Evolutionary conservation across 2,797 vertebrate genomes (phyloP).

Genomic region (Notolepis coatsorum): DNA sequence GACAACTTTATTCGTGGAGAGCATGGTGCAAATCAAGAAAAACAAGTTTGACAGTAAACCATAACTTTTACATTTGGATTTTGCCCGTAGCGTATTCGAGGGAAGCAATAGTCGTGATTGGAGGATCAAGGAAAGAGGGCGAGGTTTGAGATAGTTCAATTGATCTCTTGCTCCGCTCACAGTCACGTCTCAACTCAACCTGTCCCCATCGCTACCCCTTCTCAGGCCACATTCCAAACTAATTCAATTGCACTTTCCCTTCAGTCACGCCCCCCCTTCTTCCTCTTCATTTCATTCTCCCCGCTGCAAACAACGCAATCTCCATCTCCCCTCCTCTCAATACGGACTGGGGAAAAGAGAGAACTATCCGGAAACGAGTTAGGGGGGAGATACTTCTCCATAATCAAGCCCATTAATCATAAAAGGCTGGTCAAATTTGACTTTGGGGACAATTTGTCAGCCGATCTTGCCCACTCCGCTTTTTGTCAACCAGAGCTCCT

Average conservation of each 20-base stretch:
- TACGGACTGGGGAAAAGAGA: constrained; percentile 22
- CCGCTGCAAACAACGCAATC: constrained; percentile 44
- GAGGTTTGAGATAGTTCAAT: constrained; percentile 9
- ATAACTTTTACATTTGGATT: no score
- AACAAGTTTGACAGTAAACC: not conserved
- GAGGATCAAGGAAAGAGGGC: no score
- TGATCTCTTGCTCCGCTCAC: constrained; percentile 22
- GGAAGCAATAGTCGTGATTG: no score
- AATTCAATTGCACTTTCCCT: constrained; percentile 73
- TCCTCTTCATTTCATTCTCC: constrained; percentile 48
- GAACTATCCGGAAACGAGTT: constrained; percentile 80
- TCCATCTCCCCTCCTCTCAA: constrained; percentile 34
- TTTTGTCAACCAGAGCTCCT: constrained; percentile 76
- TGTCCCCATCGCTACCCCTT: constrained; percentile 42
- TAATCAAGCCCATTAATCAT: constrained; percentile 89
- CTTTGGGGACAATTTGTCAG: constrained; percentile 90
- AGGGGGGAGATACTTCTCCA: constrained; percentile 76
- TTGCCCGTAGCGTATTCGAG: no score
- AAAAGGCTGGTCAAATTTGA: constrained; percentile 88
- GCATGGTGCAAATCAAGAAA: not conserved
- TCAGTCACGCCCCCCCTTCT: constrained; percentile 19
- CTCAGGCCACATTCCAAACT: constrained; percentile 53
- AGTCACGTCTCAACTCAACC: constrained; percentile 46
- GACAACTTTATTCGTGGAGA: no score
- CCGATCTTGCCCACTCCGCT: constrained; percentile 70